These are phyloP conservation scores for Apodemus sylvaticus DNA, from an alignment of 2,113 vertebrate species.

Conservation along the genomic window DNA sequence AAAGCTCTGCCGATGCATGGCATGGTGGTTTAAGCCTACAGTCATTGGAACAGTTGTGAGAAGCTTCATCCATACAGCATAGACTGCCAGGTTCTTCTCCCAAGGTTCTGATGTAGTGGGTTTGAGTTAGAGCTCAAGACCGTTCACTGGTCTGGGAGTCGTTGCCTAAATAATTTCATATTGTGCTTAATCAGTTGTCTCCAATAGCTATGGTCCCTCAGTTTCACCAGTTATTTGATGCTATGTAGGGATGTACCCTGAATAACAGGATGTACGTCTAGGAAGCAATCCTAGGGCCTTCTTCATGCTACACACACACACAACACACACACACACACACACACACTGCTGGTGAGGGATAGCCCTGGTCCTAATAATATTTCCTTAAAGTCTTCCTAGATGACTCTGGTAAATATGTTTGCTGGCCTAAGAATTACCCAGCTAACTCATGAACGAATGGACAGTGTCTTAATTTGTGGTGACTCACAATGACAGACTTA, in stretches of 20 bases:
- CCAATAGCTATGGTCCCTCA: neutral
- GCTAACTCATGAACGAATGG: neutral
- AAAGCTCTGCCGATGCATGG: neutral
- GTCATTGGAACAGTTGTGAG: neutral
- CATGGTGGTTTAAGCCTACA: neutral
- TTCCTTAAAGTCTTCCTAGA: neutral
- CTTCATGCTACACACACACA: neutral
- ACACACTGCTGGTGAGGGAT: fast-evolving
- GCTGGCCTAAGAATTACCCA: neutral
- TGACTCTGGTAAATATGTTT: neutral
- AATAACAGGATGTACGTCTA: neutral
- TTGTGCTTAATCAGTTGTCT: neutral
- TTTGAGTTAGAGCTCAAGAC: neutral
- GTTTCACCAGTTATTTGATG: neutral
- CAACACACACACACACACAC: too few species aligned
- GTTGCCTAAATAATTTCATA: neutral
- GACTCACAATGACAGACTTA: neutral
- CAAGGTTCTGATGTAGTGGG: neutral
- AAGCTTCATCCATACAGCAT: neutral
- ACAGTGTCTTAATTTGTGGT: conserved; percentile 1
- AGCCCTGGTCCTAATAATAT: neutral
- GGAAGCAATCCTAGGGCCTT: neutral
- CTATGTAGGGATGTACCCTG: neutral
- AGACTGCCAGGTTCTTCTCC: neutral
- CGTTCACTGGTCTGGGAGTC: neutral